Conservation (phyloP, 1,140 invertebrate species). For the Rhizoglyphus robini region DNA sequence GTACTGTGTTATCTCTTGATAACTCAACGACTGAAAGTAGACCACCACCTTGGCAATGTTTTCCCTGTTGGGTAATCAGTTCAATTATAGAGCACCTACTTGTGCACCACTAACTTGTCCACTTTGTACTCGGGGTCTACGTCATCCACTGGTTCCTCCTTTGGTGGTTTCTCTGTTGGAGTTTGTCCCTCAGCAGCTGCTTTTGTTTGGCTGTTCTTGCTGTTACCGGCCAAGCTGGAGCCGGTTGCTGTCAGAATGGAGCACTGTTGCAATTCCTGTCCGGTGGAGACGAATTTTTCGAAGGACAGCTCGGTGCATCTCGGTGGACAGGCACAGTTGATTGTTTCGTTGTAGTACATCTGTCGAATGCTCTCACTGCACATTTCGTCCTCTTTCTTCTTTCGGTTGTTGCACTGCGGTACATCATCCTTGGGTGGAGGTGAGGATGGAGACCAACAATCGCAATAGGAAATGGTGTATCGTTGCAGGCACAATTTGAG, state of each 20-base stretch:
- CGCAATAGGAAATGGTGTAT: conserved; percentile 16
- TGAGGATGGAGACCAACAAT: conserved; percentile 20
- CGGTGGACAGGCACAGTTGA: conserved; percentile 22
- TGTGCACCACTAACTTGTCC: background rate
- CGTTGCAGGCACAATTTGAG: conserved; percentile 21
- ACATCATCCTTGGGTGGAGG: conserved; percentile 8
- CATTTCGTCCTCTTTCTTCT: conserved; percentile 12
- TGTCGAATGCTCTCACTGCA: conserved; percentile 14
- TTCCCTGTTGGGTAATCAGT: background rate
- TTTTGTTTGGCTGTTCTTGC: background rate
- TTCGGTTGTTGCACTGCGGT: conserved; percentile 9
- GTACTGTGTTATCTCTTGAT: conserved; percentile 20
- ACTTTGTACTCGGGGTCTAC: background rate
- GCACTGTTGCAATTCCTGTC: conserved; percentile 21
- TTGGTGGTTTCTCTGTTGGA: background rate
- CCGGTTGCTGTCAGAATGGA: conserved; percentile 19
- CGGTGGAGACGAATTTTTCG: conserved; percentile 23
- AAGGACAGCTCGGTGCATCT: conserved; percentile 19
- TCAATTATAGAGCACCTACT: background rate
- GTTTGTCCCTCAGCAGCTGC: background rate
- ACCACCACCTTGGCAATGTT: conserved; percentile 21
- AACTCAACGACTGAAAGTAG: conserved; percentile 22
- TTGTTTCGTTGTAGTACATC: conserved; percentile 19
- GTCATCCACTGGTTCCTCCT: background rate
- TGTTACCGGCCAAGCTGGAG: background rate